Percentiles rank a stretch among this genome's conserved stretches.
Conservation (phyloP, 2,113 vertebrate genomes). For the Colaptes auratus region DNA sequence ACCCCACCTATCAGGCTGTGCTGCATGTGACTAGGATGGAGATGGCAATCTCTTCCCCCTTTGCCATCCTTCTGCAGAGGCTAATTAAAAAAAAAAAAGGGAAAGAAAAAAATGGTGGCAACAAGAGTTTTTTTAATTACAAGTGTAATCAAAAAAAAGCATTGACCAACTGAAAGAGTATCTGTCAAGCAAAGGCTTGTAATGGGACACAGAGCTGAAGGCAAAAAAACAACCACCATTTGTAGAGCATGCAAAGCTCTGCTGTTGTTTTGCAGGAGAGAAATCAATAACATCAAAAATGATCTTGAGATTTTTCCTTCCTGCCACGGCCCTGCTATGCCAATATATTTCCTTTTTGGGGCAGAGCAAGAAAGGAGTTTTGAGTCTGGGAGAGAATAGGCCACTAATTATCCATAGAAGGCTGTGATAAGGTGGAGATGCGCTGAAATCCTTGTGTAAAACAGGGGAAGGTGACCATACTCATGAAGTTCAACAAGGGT, state of each 20-base stretch:
- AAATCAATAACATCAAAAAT: not conserved
- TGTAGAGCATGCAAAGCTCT: not conserved
- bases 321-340: not conserved
- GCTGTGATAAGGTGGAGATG: not conserved
- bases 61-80: not conserved
- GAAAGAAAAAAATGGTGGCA: not conserved
- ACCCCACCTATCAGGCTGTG: not conserved
- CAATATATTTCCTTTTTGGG: not conserved
- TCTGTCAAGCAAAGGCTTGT: not conserved
- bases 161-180: not conserved
- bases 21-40: not conserved
- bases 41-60: not conserved
- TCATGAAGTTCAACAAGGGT: not conserved
- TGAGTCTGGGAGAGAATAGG: not conserved
- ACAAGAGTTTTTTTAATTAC: not conserved
- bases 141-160: not conserved
- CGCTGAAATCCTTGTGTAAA: not conserved
- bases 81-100: not conserved
- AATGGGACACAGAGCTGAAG: not conserved
- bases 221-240: not conserved
- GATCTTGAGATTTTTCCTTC: not conserved
- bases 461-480: not conserved
- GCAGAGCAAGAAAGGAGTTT: not conserved
- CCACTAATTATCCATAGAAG: not conserved
- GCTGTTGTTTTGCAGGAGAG: not conserved